A percentile compares a stretch with the other conserved stretches of the same genome.
Evolutionary conservation across 2,888 invertebrate genomes (phyloP).

Genomic region (Sicus ferrugineus): DNA sequence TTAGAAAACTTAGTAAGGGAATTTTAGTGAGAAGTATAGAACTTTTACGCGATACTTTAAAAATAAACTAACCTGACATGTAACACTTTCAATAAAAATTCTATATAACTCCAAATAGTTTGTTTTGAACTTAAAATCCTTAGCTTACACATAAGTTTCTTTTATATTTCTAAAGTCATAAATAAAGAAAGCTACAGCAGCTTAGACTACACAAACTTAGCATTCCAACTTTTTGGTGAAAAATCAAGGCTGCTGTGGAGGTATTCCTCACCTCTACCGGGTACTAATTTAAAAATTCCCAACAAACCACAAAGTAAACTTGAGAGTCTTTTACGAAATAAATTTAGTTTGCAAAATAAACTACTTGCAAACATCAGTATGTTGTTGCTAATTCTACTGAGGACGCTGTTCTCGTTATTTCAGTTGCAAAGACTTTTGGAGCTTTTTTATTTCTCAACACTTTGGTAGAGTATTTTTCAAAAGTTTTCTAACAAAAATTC

Average conservation of each 20-base stretch:
- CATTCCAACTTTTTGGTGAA: too few relatives aligned
- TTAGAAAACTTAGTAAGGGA: background rate
- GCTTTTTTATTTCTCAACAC: conserved; percentile 9
- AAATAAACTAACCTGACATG: too few relatives aligned
- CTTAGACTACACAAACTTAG: too few relatives aligned
- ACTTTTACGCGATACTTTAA: too few relatives aligned
- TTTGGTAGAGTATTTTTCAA: conserved; percentile 10
- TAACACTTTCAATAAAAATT: background rate
- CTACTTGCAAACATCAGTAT: too few relatives aligned
- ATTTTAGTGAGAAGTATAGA: background rate
- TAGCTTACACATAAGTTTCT: background rate
- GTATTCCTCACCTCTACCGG: too few relatives aligned
- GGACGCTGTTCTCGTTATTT: too few relatives aligned
- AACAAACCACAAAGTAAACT: conserved; percentile 29
- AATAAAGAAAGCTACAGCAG: too few relatives aligned
- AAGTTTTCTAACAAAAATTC: conserved; percentile 26
- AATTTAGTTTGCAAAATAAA: too few relatives aligned
- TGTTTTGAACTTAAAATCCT: background rate
- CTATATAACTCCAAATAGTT: background rate
- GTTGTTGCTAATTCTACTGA: too few relatives aligned
- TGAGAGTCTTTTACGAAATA: background rate
- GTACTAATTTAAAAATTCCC: conserved; percentile 30
- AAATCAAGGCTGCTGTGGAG: too few relatives aligned
- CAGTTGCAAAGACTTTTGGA: too few relatives aligned
- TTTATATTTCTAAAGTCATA: background rate